Percentiles rank a stretch among this genome's conserved stretches.
Evolutionary conservation across 2,797 vertebrate genomes (phyloP).

Genomic region (Trachops cirrhosus): DNA sequence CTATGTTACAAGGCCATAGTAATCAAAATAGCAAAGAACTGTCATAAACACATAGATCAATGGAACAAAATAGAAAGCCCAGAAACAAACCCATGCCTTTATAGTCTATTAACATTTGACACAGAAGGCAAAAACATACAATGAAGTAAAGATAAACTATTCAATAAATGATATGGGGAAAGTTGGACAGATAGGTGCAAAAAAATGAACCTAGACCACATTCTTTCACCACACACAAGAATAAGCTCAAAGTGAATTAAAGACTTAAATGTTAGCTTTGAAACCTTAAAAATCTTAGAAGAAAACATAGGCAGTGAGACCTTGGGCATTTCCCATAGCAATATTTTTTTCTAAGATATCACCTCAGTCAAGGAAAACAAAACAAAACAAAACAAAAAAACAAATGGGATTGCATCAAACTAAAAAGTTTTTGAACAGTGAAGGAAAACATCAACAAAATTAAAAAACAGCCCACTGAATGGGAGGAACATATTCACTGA

Average conservation of each 20-base stretch:
- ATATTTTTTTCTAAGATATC: neutral
- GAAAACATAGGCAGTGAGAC: neutral
- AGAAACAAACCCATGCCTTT: neutral
- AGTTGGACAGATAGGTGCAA: neutral
- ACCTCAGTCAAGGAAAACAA: neutral
- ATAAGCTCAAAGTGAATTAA: neutral
- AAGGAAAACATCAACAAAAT: neutral
- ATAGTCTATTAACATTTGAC: neutral
- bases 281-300: neutral
- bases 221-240: neutral
- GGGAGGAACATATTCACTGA: neutral
- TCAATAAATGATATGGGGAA: neutral
- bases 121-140: neutral
- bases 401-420: neutral
- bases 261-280: neutral
- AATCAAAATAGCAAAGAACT: too few species aligned
- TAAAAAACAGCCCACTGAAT: neutral
- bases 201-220: neutral
- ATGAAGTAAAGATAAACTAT: neutral
- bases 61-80: neutral
- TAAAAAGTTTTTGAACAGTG: neutral
- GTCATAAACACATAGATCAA: neutral
- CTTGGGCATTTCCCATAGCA: neutral
- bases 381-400: neutral
- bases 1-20: too few species aligned